These are phyloP conservation scores for Drosophila sordidula DNA, from an alignment of 2,888 invertebrate species.

Conservation along the genomic window DNA sequence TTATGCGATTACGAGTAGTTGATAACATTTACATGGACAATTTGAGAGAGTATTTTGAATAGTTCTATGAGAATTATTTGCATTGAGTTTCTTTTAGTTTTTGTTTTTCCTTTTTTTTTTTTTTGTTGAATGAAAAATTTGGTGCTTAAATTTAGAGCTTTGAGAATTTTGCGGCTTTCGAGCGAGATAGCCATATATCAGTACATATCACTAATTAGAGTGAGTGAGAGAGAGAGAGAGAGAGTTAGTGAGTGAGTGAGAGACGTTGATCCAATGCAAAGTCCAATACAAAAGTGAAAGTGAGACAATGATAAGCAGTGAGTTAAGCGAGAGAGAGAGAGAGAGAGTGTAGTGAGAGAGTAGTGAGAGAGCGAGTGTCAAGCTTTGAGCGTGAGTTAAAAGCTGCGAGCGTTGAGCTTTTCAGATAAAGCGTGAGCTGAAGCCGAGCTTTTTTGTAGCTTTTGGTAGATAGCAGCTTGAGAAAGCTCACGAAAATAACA, in stretches of 20 bases:
- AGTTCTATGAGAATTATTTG: slow-evolving; percentile 27
- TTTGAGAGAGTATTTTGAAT: slow-evolving; percentile 41
- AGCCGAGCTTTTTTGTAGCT: too few species aligned
- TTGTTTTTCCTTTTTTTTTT: slow-evolving; percentile 11
- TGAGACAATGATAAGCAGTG: slow-evolving; percentile 26
- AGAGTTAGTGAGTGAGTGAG: slow-evolving; percentile 18
- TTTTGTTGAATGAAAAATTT: slow-evolving; percentile 31
- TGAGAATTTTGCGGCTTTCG: slow-evolving; percentile 13
- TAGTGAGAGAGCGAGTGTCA: slow-evolving; percentile 20
- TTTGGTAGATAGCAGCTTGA: not conserved
- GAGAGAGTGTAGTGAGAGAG: slow-evolving; percentile 16
- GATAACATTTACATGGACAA: slow-evolving; percentile 64
- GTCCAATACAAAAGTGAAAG: slow-evolving; percentile 23
- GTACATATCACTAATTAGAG: slow-evolving; percentile 36
- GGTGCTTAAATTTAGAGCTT: slow-evolving; percentile 28
- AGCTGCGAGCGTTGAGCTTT: not conserved
- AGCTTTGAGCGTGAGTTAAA: slow-evolving; percentile 5
- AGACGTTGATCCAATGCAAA: slow-evolving; percentile 36
- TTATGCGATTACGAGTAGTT: slow-evolving; percentile 53
- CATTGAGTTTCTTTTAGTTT: slow-evolving; percentile 1
- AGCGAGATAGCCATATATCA: slow-evolving; percentile 6
- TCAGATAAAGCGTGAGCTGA: not conserved
- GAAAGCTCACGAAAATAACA: too few species aligned
- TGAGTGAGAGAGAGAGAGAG: slow-evolving; percentile 18
- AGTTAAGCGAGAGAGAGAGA: not conserved